A percentile compares a stretch with the other conserved stretches of the same genome.
These are phyloP conservation scores for Chaetodon trifascialis DNA, from an alignment of 2,113 vertebrate genomes.

Conservation along the genomic window DNA sequence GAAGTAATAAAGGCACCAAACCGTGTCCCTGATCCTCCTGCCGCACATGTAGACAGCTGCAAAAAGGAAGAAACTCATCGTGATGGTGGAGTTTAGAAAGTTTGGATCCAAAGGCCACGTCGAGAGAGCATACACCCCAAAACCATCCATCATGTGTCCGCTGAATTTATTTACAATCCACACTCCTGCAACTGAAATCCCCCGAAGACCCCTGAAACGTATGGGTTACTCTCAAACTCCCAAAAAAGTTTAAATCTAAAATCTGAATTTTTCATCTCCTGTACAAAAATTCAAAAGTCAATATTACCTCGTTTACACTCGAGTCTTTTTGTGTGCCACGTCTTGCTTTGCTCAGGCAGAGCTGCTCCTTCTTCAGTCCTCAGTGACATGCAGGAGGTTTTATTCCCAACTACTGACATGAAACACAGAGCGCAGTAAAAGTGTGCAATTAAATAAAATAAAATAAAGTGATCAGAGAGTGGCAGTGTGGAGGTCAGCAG, in stretches of 20 bases:
- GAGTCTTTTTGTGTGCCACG: neutral
- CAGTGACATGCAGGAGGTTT: neutral
- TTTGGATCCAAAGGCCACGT: neutral
- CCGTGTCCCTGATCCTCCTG: neutral
- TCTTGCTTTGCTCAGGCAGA: neutral
- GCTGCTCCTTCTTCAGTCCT: neutral
- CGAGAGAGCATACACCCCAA: neutral
- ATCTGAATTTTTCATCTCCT: neutral
- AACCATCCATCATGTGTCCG: neutral
- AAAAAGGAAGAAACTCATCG: neutral
- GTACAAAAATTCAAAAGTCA: neutral
- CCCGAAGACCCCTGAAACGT: neutral
- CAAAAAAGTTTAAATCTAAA: neutral
- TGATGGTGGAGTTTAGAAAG: constrained; percentile 13
- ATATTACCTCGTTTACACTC: neutral
- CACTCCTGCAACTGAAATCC: no score
- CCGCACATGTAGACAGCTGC: neutral
- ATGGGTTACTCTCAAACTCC: neutral
- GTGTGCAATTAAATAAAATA: neutral
- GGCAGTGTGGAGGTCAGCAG: constrained; percentile 1
- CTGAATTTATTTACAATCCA: neutral
- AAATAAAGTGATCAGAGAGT: neutral
- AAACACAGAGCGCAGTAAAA: neutral
- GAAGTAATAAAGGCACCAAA: neutral
- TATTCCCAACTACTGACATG: neutral